Base-by-base conservation (phyloP, 2,797 vertebrate species). In the Brotogeris chrysoptera region DNA sequence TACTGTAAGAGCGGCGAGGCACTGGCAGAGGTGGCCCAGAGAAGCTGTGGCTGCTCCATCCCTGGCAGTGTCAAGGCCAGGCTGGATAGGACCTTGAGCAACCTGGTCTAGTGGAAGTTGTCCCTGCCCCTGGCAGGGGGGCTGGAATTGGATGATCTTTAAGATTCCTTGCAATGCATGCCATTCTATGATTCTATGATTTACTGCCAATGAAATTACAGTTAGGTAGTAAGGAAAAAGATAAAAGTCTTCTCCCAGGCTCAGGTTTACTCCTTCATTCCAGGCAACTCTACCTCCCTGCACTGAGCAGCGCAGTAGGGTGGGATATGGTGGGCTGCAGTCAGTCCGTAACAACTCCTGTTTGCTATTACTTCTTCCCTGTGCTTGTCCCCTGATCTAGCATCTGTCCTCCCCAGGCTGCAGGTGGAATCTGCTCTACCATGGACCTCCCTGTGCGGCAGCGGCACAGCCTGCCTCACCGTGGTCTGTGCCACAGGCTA, bases 291-390 rank as follows among this genome's bases (percentile, higher is more conserved):
- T 21, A 38, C 9, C 23, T 70, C 39, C 23, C 27, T 0, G 0
- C 32, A 27, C 10, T 11, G 20, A 71, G 20, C 46, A 71, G 23
- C 24, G 24, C 30, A 27, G 16, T 1, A 3, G 11, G 7, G 4
- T 25, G 11, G 9, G 23, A 20, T 76, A 44, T 0, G 5, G 7
- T 4, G 3, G 10, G 4, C 17, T 70, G 21, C 3, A 3, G 3
- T 34, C 34, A 28, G 41, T 32, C 50, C 15, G 2, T n/a, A 59
- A 24, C 21, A 36, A 30, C 14, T 78, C 32, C 27, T 71, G 27
- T 55, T 36, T 32, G 30, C 25, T 61, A 8, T 12, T 39, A 36
- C 16, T 34, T 53, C 6, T 10, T 13, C 16, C 16, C 19, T 17
- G 25, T 4, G 2, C 18, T 60, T 71, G 44, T 77, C 6, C 14